Percentiles rank a stretch among this genome's conserved stretches.
These are phyloP conservation scores for Drosophila lowei DNA, from an alignment of 1,140 invertebrate species.

Conservation along the genomic window DNA sequence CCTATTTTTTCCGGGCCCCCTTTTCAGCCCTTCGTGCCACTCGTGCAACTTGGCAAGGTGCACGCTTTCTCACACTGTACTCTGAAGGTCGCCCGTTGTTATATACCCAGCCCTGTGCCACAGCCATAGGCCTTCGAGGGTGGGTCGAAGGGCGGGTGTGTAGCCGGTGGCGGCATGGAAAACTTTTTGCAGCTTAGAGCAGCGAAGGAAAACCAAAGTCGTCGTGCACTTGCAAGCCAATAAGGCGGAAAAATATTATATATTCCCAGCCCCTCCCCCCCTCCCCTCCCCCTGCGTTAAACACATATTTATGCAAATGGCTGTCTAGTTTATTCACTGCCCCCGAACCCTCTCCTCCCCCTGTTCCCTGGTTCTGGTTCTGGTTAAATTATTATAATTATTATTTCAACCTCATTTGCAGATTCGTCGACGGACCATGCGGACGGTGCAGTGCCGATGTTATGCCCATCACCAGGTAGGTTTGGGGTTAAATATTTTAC, in stretches of 20 bases:
- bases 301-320: slow-evolving; percentile 47
- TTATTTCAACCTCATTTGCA: slow-evolving; percentile 30
- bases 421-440: slow-evolving; percentile 1
- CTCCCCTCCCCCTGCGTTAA: slow-evolving; percentile 8
- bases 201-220: slow-evolving; percentile 46
- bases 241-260: slow-evolving; percentile 64
- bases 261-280: slow-evolving; percentile 18
- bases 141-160: slow-evolving; percentile 2
- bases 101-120: background rate
- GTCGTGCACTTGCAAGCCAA: slow-evolving; percentile 59
- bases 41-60: slow-evolving; percentile 60
- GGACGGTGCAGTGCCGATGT: background rate
- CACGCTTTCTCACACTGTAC: slow-evolving; percentile 67
- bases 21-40: slow-evolving; percentile 31
- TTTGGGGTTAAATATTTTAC: slow-evolving; percentile 24
- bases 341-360: background rate
- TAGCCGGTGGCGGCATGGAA: slow-evolving; percentile 4
- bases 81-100: slow-evolving; percentile 54
- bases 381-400: slow-evolving; percentile 42
- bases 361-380: too few species aligned
- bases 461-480: too few species aligned
- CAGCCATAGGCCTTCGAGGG: background rate
- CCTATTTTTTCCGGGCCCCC: slow-evolving; percentile 19
- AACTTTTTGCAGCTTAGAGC: slow-evolving; percentile 42
- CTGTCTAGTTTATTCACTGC: background rate